Evolutionary conservation across 2,888 invertebrate species (phyloP).

Genomic region (Lasioglossum zephyrum): DNA sequence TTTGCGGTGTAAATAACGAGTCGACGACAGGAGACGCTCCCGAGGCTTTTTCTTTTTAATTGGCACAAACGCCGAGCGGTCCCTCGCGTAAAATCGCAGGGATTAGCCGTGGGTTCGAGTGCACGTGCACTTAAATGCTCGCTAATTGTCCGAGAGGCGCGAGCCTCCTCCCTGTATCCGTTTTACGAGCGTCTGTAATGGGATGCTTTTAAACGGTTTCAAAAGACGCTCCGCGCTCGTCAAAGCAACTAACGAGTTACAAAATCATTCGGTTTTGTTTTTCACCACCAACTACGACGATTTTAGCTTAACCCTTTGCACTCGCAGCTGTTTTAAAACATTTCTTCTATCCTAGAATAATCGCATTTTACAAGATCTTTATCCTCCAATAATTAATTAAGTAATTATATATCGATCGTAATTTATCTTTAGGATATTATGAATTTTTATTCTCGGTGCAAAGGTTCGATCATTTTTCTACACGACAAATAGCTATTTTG

Average conservation of each 20-base stretch:
- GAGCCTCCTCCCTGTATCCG: constrained; percentile 30
- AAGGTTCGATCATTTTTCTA: too few relatives aligned
- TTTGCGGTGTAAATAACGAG: constrained; percentile 68
- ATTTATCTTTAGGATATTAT: too few relatives aligned
- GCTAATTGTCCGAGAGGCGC: constrained; percentile 78
- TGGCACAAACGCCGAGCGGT: constrained; percentile 71
- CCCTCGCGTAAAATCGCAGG: constrained; percentile 72
- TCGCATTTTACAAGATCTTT: too few relatives aligned
- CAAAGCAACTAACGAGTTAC: constrained; percentile 5
- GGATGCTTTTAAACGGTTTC: constrained; percentile 6
- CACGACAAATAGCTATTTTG: too few relatives aligned
- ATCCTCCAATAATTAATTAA: too few relatives aligned
- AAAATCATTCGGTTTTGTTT: background rate
- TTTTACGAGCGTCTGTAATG: constrained; percentile 37
- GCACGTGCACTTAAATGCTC: constrained; percentile 81
- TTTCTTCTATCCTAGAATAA: too few relatives aligned
- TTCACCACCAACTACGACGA: background rate
- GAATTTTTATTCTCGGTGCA: too few relatives aligned
- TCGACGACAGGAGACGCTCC: constrained; percentile 49
- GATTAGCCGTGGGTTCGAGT: constrained; percentile 77
- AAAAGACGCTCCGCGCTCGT: constrained; percentile 5
- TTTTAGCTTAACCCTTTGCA: background rate
- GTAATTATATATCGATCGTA: too few relatives aligned
- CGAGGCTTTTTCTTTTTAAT: constrained; percentile 76
- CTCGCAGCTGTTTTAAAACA: too few relatives aligned